These are phyloP conservation scores for Rhinatrema bivittatum DNA, from an alignment of 2,797 vertebrate species.

Conservation along the genomic window DNA sequence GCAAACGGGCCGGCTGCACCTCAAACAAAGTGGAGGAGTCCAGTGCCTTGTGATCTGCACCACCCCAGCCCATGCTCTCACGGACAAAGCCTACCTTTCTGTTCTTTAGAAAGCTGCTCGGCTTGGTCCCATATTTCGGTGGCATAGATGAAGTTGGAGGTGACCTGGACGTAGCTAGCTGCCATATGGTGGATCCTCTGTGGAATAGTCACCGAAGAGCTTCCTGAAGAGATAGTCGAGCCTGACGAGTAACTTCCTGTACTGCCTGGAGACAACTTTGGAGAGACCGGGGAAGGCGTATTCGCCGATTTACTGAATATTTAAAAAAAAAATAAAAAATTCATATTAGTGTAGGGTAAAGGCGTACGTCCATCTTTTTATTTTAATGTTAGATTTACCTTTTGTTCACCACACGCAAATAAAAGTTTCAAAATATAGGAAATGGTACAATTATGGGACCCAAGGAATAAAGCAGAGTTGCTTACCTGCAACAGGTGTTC, in stretches of 20 bases:
- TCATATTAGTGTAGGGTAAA: rapidly evolving
- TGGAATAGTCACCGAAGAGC: slow-evolving; percentile 92
- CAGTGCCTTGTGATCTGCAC: too few relatives aligned
- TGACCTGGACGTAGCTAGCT: slow-evolving; percentile 97
- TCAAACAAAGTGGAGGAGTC: too few relatives aligned
- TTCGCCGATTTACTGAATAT: slow-evolving; percentile 81
- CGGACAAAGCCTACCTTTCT: slow-evolving; percentile 82
- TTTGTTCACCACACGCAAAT: too few relatives aligned
- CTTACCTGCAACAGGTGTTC: too few relatives aligned
- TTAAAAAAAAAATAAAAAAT: slow-evolving; percentile 2
- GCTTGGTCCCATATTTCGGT: slow-evolving; percentile 99
- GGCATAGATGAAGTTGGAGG: slow-evolving; percentile 94
- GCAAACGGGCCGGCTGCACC: too few relatives aligned
- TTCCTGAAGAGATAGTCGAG: slow-evolving; percentile 74
- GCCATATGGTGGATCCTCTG: slow-evolving; percentile 98
- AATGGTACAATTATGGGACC: too few relatives aligned
- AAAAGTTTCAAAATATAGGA: too few relatives aligned
- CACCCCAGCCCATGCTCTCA: too few relatives aligned
- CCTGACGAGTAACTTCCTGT: slow-evolving; percentile 81
- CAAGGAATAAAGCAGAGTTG: too few relatives aligned
- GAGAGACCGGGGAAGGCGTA: slow-evolving; percentile 95
- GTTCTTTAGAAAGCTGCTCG: slow-evolving; percentile 90
- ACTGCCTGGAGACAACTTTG: slow-evolving; percentile 92
- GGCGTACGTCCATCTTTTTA: too few relatives aligned
- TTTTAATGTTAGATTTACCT: too few relatives aligned